Base-by-base conservation (phyloP, 1,140 invertebrate species). In the Battus philenor region DNA sequence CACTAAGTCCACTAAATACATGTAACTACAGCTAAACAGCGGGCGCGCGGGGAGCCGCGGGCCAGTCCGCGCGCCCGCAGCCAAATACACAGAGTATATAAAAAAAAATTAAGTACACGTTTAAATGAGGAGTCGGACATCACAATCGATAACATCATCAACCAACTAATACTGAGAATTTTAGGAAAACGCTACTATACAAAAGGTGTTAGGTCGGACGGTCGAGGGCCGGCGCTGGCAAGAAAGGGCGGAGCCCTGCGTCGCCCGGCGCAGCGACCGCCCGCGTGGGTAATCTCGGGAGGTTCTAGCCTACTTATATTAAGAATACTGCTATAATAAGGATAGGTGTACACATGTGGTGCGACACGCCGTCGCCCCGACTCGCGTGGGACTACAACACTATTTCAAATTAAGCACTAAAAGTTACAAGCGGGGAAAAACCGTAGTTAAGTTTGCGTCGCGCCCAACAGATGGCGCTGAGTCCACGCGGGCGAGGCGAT, bases 221-320 rank as follows among this genome's bases (percentile, higher is more conserved):
- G n/a, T n/a, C n/a, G n/a, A n/a, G n/a, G n/a, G n/a, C n/a, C n/a
- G n/a, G n/a, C n/a, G n/a, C n/a, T n/a, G n/a, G n/a, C n/a, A n/a
- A n/a, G n/a, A n/a, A n/a, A n/a, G n/a, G n/a, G n/a, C n/a, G n/a
- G n/a, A n/a, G n/a, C n/a, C n/a, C n/a, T n/a, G n/a, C n/a, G n/a
- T n/a, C n/a, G n/a, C n/a, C n/a, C n/a, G n/a, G n/a, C n/a, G n/a
- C n/a, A n/a, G n/a, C n/a, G n/a, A n/a, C n/a, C n/a, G n/a, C 57
- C 24, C 33, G 22, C 56, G 54, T 59, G 43, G 52, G 48, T 68
- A 76, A 80, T 80, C 73, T 80, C 73, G 70, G 59, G 67, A 68
- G 59, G 68, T 62, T 70, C 70, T 79, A 80, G 46, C 74, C 79
- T 79, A 83, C 71, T 79, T 83, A 79, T 50, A 65, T 70, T 76